phyloP scores from a whole-genome alignment of 1,140 invertebrate genomes.

The Drosophila leontia region DNA sequence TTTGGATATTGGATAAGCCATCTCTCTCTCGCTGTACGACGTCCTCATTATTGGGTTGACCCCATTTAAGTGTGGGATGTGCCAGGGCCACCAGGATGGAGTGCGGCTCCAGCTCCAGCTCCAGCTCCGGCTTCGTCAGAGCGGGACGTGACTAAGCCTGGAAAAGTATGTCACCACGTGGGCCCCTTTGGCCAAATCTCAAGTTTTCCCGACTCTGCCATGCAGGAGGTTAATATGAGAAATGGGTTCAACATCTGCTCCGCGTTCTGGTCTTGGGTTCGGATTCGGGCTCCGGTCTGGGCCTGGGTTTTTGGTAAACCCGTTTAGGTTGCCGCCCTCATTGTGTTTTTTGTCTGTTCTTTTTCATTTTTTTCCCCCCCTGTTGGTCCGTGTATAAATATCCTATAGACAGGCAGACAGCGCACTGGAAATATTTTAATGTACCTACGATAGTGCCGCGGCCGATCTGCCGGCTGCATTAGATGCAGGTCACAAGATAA shows the following conservation, averaged over 20 bases:
- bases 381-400: constrained; percentile 61
- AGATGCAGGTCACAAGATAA: constrained; percentile 75
- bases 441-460: constrained; percentile 44
- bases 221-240: constrained; percentile 59
- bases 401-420: constrained; percentile 63
- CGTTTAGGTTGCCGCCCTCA: constrained; percentile 75
- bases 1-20: constrained; percentile 36
- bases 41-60: constrained; percentile 48
- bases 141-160: constrained; percentile 25
- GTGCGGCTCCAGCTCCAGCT: constrained; percentile 5
- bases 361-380: constrained; percentile 11
- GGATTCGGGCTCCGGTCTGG: constrained; percentile 14
- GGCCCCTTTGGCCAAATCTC: constrained; percentile 37
- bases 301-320: constrained; percentile 57
- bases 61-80: constrained; percentile 38
- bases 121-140: constrained; percentile 21
- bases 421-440: constrained; percentile 65
- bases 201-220: constrained; percentile 37
- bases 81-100: constrained; percentile 27
- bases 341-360: constrained; percentile 42
- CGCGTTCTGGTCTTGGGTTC: constrained; percentile 39
- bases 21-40: constrained; percentile 21
- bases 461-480: constrained; percentile 57
- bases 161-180: constrained; percentile 67
- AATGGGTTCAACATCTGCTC: constrained; percentile 76